A percentile compares a stretch with the other conserved stretches of the same genome.
phyloP scores from a whole-genome alignment of 2,797 vertebrate species.

The Uromys caudimaculatus region DNA sequence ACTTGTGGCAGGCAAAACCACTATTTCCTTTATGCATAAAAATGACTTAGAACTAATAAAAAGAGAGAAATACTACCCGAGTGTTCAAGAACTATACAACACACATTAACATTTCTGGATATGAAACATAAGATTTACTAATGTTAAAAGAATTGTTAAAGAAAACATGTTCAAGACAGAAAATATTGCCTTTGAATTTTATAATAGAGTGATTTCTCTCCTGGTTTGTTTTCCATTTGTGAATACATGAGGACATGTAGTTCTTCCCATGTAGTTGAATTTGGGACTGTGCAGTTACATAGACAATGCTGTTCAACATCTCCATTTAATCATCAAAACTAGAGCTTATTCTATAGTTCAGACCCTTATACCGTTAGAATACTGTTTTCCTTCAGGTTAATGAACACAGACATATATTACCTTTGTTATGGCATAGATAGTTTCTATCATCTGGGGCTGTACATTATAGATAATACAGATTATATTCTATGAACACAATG shows the following conservation, averaged over 20 bases:
- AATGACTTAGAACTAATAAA: background rate
- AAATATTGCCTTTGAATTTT: constrained; percentile 43
- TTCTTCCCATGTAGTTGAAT: constrained; percentile 27
- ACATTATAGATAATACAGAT: background rate
- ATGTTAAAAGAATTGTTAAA: constrained; percentile 42
- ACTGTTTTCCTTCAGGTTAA: constrained; percentile 36
- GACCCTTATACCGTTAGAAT: background rate
- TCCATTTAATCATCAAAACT: constrained; percentile 13
- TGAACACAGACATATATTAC: background rate
- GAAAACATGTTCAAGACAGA: background rate
- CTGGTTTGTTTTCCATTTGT: constrained; percentile 8
- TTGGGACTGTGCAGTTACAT: background rate
- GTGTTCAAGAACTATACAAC: constrained; percentile 24
- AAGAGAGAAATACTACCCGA: background rate
- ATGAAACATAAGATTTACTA: constrained; percentile 47
- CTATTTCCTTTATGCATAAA: constrained; percentile 15
- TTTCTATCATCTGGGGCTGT: background rate
- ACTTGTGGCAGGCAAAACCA: background rate
- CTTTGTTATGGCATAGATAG: background rate
- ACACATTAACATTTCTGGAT: background rate
- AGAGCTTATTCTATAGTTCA: background rate
- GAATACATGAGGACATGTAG: background rate
- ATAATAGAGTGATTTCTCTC: background rate
- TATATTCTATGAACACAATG: background rate
- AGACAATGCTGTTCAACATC: background rate